Conservation (phyloP, 2,888 invertebrate genomes). For the Parasteatoda lunata region DNA sequence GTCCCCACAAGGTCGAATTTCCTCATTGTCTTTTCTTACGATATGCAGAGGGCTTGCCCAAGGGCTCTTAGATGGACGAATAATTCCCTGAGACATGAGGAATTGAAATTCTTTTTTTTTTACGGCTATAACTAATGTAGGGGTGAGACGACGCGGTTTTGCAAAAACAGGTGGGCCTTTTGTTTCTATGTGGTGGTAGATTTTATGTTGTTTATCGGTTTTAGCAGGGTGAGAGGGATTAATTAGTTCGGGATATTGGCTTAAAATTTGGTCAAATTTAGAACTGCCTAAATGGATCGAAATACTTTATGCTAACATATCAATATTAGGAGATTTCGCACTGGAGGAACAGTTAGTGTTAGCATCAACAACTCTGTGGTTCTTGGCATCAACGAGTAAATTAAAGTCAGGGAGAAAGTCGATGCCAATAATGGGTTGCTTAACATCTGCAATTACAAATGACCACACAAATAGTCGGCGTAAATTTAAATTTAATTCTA, state of each 20-base stretch:
- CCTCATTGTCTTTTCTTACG: constrained; percentile 19
- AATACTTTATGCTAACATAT: not conserved
- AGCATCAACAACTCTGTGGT: too few relatives aligned
- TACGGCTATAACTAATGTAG: constrained; percentile 1
- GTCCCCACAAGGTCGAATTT: constrained; percentile 9
- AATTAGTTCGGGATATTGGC: not conserved
- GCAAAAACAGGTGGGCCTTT: constrained; percentile 20
- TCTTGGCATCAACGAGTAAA: too few relatives aligned
- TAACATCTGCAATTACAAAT: too few relatives aligned
- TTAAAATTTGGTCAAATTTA: not conserved
- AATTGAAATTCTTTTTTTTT: not conserved
- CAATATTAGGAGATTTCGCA: not conserved
- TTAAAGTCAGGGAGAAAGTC: too few relatives aligned
- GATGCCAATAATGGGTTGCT: too few relatives aligned
- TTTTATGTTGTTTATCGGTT: too few relatives aligned
- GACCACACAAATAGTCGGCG: too few relatives aligned
- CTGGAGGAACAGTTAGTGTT: too few relatives aligned
- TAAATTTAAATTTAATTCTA: too few relatives aligned
- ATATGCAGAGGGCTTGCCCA: constrained; percentile 53
- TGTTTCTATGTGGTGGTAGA: too few relatives aligned
- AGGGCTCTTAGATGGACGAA: too few relatives aligned
- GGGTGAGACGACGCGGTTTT: constrained; percentile 4
- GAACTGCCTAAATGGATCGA: not conserved
- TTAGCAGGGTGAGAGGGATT: too few relatives aligned
- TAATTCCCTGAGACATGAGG: not conserved